Evolutionary conservation across 2,113 vertebrate genomes (phyloP).

Genomic region (Dicerorhinus sumatrensis): DNA sequence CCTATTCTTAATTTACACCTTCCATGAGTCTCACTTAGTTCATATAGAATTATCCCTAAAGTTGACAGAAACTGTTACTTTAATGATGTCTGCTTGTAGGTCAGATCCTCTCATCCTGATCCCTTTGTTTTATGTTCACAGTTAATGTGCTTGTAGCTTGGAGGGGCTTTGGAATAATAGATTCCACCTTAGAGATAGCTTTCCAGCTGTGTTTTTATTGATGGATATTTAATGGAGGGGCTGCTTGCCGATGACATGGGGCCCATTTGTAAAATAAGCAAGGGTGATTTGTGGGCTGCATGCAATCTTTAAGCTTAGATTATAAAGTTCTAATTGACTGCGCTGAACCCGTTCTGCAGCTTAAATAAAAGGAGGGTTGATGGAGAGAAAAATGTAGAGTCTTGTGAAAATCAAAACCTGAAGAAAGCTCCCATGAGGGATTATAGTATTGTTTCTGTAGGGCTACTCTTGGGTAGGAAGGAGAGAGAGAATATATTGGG

Average conservation of each 20-base stretch:
- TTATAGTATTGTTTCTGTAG: neutral
- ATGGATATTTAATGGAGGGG: constrained; percentile 28
- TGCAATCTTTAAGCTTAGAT: constrained; percentile 37
- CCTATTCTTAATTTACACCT: neutral
- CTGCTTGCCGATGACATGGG: constrained; percentile 42
- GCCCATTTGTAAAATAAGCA: constrained; percentile 45
- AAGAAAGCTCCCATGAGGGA: neutral
- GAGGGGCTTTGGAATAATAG: constrained; percentile 22
- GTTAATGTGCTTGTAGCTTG: neutral
- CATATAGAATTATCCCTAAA: neutral
- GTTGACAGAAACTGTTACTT: neutral
- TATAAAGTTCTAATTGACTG: constrained; percentile 60
- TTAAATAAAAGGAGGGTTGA: constrained; percentile 46
- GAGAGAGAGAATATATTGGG: neutral
- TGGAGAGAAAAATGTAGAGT: neutral
- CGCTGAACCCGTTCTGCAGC: constrained; percentile 35
- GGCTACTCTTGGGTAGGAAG: constrained; percentile 14
- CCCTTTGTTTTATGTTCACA: neutral
- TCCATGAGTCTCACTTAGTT: neutral
- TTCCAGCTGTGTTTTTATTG: constrained; percentile 57
- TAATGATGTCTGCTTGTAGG: neutral
- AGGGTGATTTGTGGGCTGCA: constrained; percentile 14
- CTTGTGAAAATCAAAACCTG: neutral
- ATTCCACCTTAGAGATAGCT: neutral
- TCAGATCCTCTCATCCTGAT: neutral